phyloP scores from a whole-genome alignment of 2,888 invertebrate genomes.

The Thelaira solivaga region DNA sequence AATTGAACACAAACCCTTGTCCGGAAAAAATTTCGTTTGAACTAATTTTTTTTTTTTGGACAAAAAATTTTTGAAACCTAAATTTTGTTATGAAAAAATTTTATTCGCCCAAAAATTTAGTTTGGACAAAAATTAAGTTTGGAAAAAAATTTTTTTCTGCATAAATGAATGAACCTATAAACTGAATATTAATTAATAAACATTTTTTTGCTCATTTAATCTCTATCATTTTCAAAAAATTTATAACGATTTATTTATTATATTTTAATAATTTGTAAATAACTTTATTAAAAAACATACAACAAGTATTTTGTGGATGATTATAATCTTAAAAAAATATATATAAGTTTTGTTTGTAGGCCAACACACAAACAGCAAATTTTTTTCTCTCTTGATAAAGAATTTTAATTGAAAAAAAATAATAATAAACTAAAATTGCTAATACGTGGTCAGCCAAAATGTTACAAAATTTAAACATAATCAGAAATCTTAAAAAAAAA shows the following conservation, averaged over 20 bases:
- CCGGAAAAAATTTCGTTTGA: no score
- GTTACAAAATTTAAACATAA: slow-evolving; percentile 38
- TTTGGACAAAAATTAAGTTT: no score
- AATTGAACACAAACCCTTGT: no score
- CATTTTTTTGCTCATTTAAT: no score
- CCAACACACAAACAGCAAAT: slow-evolving; percentile 24
- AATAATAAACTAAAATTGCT: slow-evolving; percentile 59
- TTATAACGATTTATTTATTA: slow-evolving; percentile 13
- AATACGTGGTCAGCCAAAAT: slow-evolving; percentile 57
- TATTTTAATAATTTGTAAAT: slow-evolving; percentile 31
- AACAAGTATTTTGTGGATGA: background rate
- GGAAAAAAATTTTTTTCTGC: no score
- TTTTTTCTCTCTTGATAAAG: slow-evolving; percentile 17
- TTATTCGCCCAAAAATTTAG: no score
- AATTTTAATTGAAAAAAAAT: slow-evolving; percentile 62
- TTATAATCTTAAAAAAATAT: slow-evolving; percentile 34
- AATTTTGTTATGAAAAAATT: no score
- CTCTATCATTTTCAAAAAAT: background rate
- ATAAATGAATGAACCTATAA: no score
- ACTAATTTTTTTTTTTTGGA: no score
- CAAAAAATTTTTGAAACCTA: no score
- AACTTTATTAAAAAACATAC: slow-evolving; percentile 47
- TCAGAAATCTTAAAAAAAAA: slow-evolving; percentile 16
- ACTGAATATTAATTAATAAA: no score
- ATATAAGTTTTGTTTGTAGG: slow-evolving; percentile 42